Evolutionary conservation across 2,797 vertebrate species (phyloP), one percentile per base, ranked within the genome.

Genomic region (Picus viridis): DNA sequence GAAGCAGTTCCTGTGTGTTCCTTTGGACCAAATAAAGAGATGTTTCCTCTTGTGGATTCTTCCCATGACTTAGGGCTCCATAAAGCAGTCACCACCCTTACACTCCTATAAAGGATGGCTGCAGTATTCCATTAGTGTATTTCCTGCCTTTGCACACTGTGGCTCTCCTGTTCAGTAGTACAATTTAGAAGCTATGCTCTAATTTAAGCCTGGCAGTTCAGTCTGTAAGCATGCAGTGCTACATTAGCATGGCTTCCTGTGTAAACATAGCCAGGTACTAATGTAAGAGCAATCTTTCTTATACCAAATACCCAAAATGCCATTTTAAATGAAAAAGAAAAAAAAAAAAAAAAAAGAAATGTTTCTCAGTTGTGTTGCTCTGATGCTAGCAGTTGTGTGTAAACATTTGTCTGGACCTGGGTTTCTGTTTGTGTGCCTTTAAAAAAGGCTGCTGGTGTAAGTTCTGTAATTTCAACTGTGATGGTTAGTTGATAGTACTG

Each of bases 101-200:
- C 20, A 79, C 69, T 68, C 49, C 76, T 80, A 12, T 36, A 67
- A 68, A 90, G 72, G 54, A 56, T 92, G 82, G 93, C 76, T 89
- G 85, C 95, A 92, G 45, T 74, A 89, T 77, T 94, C 85, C 91
- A 80, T 80, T 23, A 70, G 69, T 56, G 17, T 89, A 71, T 26
- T 94, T 93, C 83, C 91, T 92, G 82, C 67, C 72, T 84, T 39
- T 83, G 88, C 62, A 89, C 75, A 80, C 64, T 80, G 64, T 9
- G 61, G 62, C 47, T 85, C 34, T 85, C 54, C 58, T 57, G 56
- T n/a, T 78, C 57, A 73, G 23, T 22, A 73, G 49, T 16, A 1
- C 30, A 12, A 78, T 84, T 69, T 47, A 79, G 63, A 82, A 83
- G 36, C 32, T 78, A 8, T 49, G 18, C 43, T 75, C 79, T 45